Conservation (phyloP, 2,888 invertebrate species). For the Drosophila paramelanica region DNA sequence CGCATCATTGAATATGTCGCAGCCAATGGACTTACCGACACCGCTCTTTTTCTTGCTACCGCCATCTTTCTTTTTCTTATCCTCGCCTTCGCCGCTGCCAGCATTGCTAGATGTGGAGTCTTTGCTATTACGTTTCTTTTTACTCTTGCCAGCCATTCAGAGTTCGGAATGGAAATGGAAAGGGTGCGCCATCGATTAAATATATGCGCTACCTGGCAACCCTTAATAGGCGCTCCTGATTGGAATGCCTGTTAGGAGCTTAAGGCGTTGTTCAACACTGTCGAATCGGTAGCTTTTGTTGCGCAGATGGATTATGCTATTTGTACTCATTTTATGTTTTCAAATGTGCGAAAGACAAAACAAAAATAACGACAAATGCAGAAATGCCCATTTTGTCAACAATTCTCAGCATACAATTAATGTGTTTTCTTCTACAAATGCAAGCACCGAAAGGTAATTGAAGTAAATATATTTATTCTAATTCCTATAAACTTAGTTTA, state of each 20-base stretch:
- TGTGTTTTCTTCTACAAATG: constrained; percentile 15
- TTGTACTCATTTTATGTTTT: not conserved
- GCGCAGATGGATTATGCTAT: constrained; percentile 26
- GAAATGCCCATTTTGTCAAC: constrained; percentile 46
- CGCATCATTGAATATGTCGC: constrained; percentile 94
- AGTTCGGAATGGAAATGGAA: not conserved
- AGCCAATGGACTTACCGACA: constrained; percentile 88
- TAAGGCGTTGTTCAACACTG: constrained; percentile 1
- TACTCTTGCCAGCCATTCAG: constrained; percentile 85
- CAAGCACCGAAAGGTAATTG: constrained; percentile 18
- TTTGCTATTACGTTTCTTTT: constrained; percentile 87
- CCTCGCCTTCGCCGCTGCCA: constrained; percentile 82
- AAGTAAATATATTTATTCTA: not conserved
- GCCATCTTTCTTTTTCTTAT: constrained; percentile 86
- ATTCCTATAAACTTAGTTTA: not conserved
- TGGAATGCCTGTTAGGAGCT: not conserved
- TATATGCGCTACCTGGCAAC: constrained; percentile 48
- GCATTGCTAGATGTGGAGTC: constrained; percentile 83
- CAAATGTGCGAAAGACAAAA: constrained; percentile 27
- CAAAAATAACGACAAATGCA: constrained; percentile 28
- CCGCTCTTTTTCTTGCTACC: constrained; percentile 85
- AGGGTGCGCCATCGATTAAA: constrained; percentile 63
- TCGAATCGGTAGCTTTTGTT: constrained; percentile 3
- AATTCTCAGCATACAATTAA: constrained; percentile 24
- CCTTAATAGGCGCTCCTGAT: not conserved